Conservation (phyloP, 2,113 vertebrate species). For the Propithecus coquereli region DNA sequence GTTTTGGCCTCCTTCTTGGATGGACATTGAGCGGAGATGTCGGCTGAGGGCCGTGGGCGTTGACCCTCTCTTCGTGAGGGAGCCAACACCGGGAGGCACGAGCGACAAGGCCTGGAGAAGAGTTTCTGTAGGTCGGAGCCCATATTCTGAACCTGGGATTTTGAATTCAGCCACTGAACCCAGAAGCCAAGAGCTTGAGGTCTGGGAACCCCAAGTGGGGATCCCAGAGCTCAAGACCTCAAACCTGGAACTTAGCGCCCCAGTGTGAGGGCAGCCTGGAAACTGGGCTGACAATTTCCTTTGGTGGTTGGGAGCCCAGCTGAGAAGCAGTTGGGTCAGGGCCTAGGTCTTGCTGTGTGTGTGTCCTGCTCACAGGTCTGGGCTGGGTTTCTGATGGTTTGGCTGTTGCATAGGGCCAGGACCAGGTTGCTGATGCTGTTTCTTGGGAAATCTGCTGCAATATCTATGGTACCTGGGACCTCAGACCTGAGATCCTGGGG, state of each 20-base stretch:
- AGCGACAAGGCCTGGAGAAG: constrained; percentile 50
- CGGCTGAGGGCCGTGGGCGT: constrained; percentile 74
- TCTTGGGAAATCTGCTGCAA: not conserved
- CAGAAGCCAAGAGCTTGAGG: not conserved
- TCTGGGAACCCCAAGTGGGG: not conserved
- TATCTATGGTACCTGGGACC: not conserved
- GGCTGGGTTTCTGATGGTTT: not conserved
- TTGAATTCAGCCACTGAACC: not conserved
- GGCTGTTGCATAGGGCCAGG: not conserved
- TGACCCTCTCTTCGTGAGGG: constrained; percentile 67
- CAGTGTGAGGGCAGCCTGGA: not conserved
- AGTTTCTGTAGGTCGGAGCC: not conserved
- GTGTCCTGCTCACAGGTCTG: not conserved
- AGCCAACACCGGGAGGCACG: constrained; percentile 65
- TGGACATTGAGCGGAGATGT: constrained; percentile 77
- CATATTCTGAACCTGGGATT: not conserved
- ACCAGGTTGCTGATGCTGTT: not conserved
- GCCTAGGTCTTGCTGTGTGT: not conserved
- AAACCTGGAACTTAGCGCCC: not conserved
- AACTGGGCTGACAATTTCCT: not conserved
- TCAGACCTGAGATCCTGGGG: not conserved
- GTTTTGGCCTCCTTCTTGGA: constrained; percentile 75
- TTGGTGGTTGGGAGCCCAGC: not conserved
- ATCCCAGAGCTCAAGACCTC: not conserved
- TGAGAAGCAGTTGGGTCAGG: not conserved